Evolutionary conservation across 2,888 invertebrate species (phyloP).

Genomic region (Polyommatus iphigenia): DNA sequence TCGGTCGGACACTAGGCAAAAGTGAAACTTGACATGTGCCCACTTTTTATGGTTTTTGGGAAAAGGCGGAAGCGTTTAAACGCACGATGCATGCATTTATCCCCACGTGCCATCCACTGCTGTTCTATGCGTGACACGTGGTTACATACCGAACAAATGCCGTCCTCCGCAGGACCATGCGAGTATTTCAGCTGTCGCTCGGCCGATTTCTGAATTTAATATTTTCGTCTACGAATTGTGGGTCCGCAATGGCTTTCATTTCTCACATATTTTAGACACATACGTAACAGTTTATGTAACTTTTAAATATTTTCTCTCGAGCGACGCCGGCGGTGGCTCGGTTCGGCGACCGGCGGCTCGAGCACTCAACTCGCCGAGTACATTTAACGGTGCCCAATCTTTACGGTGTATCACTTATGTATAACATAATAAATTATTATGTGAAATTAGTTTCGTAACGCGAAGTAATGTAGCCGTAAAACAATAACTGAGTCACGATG

Average conservation of each 20-base stretch:
- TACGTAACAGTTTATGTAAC: slow-evolving; percentile 35
- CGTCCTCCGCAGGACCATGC: neutral
- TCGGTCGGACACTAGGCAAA: too few species aligned
- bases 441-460: slow-evolving; percentile 3
- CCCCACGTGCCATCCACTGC: slow-evolving; percentile 45
- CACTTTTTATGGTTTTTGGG: slow-evolving; percentile 51
- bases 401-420: slow-evolving; percentile 50
- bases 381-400: slow-evolving; percentile 70
- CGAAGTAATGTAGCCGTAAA: neutral
- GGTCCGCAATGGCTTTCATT: neutral
- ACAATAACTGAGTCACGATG: neutral
- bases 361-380: slow-evolving; percentile 73
- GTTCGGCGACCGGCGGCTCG: slow-evolving; percentile 72
- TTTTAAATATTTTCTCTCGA: slow-evolving; percentile 35
- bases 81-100: slow-evolving; percentile 31
- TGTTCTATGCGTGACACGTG: slow-evolving; percentile 21
- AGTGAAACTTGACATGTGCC: slow-evolving; percentile 59
- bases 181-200: slow-evolving; percentile 4
- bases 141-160: slow-evolving; percentile 19
- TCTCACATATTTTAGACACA: slow-evolving; percentile 22
- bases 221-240: neutral
- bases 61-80: slow-evolving; percentile 34
- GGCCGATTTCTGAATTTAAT: slow-evolving; percentile 5
- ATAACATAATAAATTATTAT: slow-evolving; percentile 32
- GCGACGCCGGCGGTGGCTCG: slow-evolving; percentile 14